Evolutionary conservation across 2,888 invertebrate genomes (phyloP).

Genomic region (Acheta domesticus): DNA sequence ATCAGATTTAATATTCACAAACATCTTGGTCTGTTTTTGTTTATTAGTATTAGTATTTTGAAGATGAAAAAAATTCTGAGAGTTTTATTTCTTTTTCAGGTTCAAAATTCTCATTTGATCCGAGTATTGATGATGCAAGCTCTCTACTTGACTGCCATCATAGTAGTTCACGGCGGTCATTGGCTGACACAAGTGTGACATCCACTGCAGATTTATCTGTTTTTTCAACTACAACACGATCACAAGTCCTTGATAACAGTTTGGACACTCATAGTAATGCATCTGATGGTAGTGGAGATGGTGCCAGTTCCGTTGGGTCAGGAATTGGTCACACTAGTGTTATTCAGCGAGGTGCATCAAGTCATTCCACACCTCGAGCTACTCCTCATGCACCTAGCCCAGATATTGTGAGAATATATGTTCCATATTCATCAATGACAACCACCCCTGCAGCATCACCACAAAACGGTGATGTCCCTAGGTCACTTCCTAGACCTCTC

Average conservation of each 20-base stretch:
- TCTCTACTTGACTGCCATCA: slow-evolving; percentile 59
- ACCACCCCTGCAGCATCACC: slow-evolving; percentile 42
- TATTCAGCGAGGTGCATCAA: slow-evolving; percentile 55
- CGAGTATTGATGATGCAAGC: slow-evolving; percentile 64
- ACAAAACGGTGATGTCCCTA: slow-evolving; percentile 51
- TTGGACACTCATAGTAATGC: slow-evolving; percentile 73
- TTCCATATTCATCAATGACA: slow-evolving; percentile 56
- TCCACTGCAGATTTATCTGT: slow-evolving; percentile 79
- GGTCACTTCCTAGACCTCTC: slow-evolving; percentile 52
- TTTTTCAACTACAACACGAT: slow-evolving; percentile 64
- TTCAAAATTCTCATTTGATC: slow-evolving; percentile 63
- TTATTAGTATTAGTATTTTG: no score
- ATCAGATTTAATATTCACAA: no score
- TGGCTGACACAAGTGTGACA: slow-evolving; percentile 79
- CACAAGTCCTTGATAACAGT: slow-evolving; percentile 70
- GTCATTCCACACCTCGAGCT: slow-evolving; percentile 63
- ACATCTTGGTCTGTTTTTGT: no score
- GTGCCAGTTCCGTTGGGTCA: slow-evolving; percentile 56
- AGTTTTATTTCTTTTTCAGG: slow-evolving; percentile 47
- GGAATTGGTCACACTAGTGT: slow-evolving; percentile 43
- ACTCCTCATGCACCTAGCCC: slow-evolving; percentile 62
- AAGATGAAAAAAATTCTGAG: neutral
- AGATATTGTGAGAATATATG: slow-evolving; percentile 74
- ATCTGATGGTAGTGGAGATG: slow-evolving; percentile 65
- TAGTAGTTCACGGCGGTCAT: slow-evolving; percentile 70